Conservation (phyloP, 2,888 invertebrate genomes). For the Monoplex corrugatus region DNA sequence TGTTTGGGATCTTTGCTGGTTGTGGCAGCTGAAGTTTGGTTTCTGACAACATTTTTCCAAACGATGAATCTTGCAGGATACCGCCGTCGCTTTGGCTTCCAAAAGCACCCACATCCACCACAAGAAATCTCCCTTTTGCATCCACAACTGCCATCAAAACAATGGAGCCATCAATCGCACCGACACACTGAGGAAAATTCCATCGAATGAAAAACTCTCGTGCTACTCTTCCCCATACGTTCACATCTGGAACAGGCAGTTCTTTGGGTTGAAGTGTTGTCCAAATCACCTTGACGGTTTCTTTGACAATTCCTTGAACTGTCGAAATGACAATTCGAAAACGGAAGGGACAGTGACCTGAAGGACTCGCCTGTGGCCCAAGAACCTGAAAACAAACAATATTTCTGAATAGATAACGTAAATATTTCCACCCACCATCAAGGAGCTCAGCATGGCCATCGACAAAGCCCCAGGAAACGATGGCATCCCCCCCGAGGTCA, state of each 20-base stretch:
- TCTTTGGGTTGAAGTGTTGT: conserved; percentile 38
- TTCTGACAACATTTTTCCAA: conserved; percentile 22
- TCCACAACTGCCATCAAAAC: conserved; percentile 35
- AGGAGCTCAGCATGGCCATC: too few relatives aligned
- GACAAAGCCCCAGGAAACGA: too few relatives aligned
- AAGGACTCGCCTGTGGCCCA: conserved; percentile 38
- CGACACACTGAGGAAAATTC: conserved; percentile 34
- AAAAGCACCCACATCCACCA: conserved; percentile 28
- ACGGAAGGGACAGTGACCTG: conserved; percentile 34
- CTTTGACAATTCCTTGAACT: conserved; percentile 36
- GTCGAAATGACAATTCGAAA: conserved; percentile 37
- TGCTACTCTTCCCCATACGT: neutral
- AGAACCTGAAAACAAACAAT: conserved; percentile 21
- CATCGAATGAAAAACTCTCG: neutral
- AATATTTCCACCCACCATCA: neutral
- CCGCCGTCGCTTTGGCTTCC: conserved; percentile 34
- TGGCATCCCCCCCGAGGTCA: too few relatives aligned
- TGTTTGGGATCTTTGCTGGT: conserved; percentile 20
- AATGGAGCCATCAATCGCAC: conserved; percentile 35
- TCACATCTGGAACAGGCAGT: conserved; percentile 40
- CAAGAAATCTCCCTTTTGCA: conserved; percentile 13
- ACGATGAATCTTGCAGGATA: conserved; percentile 23
- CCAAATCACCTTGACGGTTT: conserved; percentile 42
- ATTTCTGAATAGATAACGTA: neutral
- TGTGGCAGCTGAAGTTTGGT: conserved; percentile 30